Conservation (phyloP, 2,888 invertebrate species). For the Megaustenia siamemsis region DNA sequence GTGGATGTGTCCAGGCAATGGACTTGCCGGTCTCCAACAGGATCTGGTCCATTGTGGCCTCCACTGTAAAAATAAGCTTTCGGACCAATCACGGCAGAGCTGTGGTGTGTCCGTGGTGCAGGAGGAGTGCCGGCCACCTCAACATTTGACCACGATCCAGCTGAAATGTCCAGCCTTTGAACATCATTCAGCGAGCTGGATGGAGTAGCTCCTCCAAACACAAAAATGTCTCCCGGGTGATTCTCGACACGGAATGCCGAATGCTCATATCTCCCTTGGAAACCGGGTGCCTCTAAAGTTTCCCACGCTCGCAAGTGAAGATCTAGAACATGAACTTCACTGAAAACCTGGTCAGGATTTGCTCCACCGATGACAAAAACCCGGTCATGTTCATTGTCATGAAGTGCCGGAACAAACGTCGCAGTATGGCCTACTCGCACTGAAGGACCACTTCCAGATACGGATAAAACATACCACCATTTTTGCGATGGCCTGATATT, state of each 20-base stretch:
- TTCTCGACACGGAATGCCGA: constrained; percentile 71
- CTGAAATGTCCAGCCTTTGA: constrained; percentile 72
- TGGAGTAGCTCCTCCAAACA: constrained; percentile 79
- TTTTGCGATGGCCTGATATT: constrained; percentile 72
- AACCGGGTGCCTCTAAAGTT: constrained; percentile 70
- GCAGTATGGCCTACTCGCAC: constrained; percentile 79
- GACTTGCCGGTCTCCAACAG: constrained; percentile 77
- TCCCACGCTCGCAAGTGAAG: constrained; percentile 77
- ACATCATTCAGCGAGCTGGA: constrained; percentile 77
- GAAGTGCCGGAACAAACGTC: constrained; percentile 67
- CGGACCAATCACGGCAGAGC: constrained; percentile 69
- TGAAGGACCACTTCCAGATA: constrained; percentile 76
- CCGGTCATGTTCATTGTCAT: constrained; percentile 68
- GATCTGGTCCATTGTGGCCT: constrained; percentile 76
- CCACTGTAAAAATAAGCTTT: constrained; percentile 78
- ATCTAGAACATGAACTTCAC: constrained; percentile 77
- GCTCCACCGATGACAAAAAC: constrained; percentile 80
- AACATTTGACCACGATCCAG: constrained; percentile 70
- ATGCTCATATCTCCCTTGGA: constrained; percentile 79
- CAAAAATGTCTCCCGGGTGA: constrained; percentile 72
- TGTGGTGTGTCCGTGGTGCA: constrained; percentile 77
- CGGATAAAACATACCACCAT: constrained; percentile 78
- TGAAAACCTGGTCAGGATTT: constrained; percentile 78
- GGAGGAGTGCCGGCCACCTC: constrained; percentile 66
- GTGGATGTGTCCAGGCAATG: constrained; percentile 72